Percentiles rank a stretch among this genome's conserved stretches.
Conservation (phyloP, 2,888 invertebrate genomes). For the Trachelus tabidus region DNA sequence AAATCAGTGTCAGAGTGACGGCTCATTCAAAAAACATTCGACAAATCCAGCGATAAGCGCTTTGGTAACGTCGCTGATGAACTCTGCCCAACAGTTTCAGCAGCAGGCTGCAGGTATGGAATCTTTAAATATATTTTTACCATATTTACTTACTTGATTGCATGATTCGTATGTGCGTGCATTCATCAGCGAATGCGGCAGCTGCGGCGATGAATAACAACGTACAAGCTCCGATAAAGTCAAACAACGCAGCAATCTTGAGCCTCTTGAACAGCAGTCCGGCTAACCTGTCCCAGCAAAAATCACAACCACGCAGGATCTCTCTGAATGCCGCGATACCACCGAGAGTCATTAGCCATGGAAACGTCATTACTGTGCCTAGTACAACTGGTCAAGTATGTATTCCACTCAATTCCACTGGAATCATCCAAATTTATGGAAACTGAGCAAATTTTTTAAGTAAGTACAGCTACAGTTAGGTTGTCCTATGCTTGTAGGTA, state of each 20-base stretch:
- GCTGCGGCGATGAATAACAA: constrained; percentile 64
- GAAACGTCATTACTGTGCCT: constrained; percentile 62
- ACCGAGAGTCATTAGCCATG: constrained; percentile 59
- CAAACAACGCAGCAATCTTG: constrained; percentile 79
- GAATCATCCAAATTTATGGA: too few relatives aligned
- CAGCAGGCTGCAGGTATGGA: constrained; percentile 71
- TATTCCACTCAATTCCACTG: not conserved
- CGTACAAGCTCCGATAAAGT: constrained; percentile 63
- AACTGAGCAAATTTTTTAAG: too few relatives aligned
- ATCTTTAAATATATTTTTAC: constrained; percentile 16
- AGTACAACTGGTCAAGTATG: constrained; percentile 60
- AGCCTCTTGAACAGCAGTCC: constrained; percentile 83
- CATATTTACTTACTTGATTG: not conserved
- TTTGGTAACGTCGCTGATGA: constrained; percentile 83
- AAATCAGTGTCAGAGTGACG: constrained; percentile 67
- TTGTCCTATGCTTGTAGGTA: constrained; percentile 38
- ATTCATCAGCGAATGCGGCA: constrained; percentile 52
- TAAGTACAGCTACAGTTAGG: too few relatives aligned
- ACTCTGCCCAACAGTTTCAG: constrained; percentile 84
- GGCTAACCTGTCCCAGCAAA: constrained; percentile 68
- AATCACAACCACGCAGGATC: constrained; percentile 58
- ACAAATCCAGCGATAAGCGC: constrained; percentile 80
- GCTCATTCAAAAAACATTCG: constrained; percentile 68
- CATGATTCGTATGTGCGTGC: too few relatives aligned
- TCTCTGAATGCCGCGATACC: constrained; percentile 60